These are phyloP conservation scores for Typhlomys cinereus DNA, from an alignment of 2,113 vertebrate species.

Conservation along the genomic window DNA sequence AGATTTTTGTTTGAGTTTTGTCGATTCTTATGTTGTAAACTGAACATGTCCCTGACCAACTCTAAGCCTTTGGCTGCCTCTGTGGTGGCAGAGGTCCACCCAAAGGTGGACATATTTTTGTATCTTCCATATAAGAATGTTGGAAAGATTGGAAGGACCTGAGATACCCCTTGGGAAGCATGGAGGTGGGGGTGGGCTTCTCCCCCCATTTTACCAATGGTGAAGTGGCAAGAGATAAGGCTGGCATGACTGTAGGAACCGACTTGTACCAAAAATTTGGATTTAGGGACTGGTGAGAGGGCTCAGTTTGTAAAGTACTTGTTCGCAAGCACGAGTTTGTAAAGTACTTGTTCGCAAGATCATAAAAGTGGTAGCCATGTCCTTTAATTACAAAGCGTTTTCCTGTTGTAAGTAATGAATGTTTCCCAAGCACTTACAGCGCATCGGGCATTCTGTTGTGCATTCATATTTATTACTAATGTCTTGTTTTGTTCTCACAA, in stretches of 20 bases:
- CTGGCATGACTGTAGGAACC: not conserved
- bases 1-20: not conserved
- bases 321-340: not conserved
- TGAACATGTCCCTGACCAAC: no score
- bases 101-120: not conserved
- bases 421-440: not conserved
- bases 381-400: not conserved
- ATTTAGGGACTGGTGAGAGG: no score
- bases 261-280: not conserved
- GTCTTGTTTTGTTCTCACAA: not conserved
- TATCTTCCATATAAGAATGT: not conserved
- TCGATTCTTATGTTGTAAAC: no score
- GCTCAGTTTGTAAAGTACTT: not conserved
- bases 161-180: accelerated
- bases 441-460: not conserved
- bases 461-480: not conserved
- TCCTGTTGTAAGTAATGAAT: accelerated
- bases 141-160: not conserved
- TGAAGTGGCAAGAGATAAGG: not conserved
- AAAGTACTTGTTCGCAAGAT: no score
- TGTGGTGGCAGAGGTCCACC: not conserved
- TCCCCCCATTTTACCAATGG: not conserved
- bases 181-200: accelerated
- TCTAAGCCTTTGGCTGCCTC: not conserved
- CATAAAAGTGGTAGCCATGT: not conserved